phyloP scores from a whole-genome alignment of 2,888 invertebrate species.

The Synergus laeviventris region DNA sequence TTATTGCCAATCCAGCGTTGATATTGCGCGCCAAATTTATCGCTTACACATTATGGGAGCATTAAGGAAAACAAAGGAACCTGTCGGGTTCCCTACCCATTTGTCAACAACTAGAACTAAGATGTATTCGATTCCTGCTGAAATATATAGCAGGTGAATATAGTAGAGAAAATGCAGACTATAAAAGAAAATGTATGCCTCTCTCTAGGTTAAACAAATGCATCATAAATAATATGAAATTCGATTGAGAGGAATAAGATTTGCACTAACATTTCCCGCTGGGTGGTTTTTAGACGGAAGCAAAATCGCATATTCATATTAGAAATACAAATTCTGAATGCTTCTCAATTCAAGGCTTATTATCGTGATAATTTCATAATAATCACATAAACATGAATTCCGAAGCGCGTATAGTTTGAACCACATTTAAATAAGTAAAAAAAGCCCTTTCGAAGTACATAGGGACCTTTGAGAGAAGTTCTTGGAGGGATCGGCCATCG shows the following conservation, averaged over 20 bases:
- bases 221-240: too few relatives aligned
- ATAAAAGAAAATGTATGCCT: too few relatives aligned
- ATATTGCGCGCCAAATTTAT: slow-evolving; percentile 53
- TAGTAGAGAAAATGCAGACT: neutral
- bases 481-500: slow-evolving; percentile 58
- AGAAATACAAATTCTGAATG: too few relatives aligned
- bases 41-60: slow-evolving; percentile 14
- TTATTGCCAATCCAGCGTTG: slow-evolving; percentile 55
- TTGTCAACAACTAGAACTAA: neutral
- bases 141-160: neutral
- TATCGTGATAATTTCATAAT: too few relatives aligned
- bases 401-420: neutral
- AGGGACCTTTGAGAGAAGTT: slow-evolving; percentile 32
- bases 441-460: neutral
- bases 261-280: too few relatives aligned
- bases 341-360: too few relatives aligned
- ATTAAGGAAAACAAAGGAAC: slow-evolving; percentile 38
- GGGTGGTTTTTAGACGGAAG: too few relatives aligned
- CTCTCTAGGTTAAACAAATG: too few relatives aligned
- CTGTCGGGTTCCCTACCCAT: slow-evolving; percentile 16
- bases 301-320: too few relatives aligned
- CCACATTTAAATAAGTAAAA: neutral
- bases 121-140: neutral
- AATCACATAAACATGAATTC: too few relatives aligned
- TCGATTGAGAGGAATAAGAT: too few relatives aligned